Percentiles rank a stretch among this genome's conserved stretches.
phyloP scores from a whole-genome alignment of 2,797 vertebrate species.

The Sebastes taczanowskii region DNA sequence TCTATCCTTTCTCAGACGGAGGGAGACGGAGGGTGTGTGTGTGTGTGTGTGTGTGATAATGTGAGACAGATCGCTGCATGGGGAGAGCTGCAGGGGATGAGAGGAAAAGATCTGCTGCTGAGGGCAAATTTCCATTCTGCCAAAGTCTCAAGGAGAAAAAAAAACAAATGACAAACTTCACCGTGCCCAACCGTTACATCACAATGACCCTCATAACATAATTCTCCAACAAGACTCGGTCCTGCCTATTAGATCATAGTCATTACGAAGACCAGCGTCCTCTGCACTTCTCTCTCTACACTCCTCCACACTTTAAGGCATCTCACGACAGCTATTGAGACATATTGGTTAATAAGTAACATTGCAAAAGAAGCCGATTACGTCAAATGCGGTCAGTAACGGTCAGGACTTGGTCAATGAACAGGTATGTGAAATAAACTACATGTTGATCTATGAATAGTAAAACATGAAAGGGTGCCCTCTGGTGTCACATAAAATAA shows the following conservation, averaged over 20 bases:
- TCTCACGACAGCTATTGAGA: background rate
- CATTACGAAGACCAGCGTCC: background rate
- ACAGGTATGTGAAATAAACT: constrained; percentile 18
- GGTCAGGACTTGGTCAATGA: constrained; percentile 40
- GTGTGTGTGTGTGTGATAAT: background rate
- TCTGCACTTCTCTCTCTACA: background rate
- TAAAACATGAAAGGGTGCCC: constrained; percentile 36
- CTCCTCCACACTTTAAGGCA: background rate
- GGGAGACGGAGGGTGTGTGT: background rate
- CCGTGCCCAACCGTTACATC: constrained; percentile 39
- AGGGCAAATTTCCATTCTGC: constrained; percentile 52
- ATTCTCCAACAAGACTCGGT: background rate
- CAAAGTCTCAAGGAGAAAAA: constrained; percentile 29
- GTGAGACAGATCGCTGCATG: constrained; percentile 17
- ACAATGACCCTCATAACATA: constrained; percentile 23
- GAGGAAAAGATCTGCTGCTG: constrained; percentile 47
- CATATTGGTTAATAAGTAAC: constrained; percentile 22
- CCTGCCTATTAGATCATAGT: background rate
- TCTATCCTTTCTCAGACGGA: constrained; percentile 49
- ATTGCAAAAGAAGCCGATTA: background rate
- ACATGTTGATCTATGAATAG: background rate
- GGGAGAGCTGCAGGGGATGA: background rate
- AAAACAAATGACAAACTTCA: constrained; percentile 33
- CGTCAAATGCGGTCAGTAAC: background rate
- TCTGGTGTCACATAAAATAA: constrained; percentile 55